Conservation (phyloP, 2,797 vertebrate genomes). For the Chiroxiphia lanceolata region DNA sequence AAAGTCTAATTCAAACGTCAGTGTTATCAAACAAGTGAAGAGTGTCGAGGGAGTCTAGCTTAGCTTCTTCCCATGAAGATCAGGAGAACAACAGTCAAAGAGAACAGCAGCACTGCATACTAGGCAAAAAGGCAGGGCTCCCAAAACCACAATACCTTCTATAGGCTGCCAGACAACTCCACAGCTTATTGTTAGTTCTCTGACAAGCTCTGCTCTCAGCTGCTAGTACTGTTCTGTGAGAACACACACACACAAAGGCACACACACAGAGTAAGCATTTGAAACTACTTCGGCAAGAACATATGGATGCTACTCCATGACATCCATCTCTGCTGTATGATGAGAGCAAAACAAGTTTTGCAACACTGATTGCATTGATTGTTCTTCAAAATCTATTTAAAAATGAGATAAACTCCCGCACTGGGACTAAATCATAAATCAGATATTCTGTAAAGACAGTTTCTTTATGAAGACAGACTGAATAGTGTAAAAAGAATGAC, state of each 20-base stretch:
- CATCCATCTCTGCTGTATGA: not conserved
- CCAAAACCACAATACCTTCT: not conserved
- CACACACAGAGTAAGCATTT: not conserved
- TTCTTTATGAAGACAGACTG: conserved; percentile 6
- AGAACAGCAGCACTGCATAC: not conserved
- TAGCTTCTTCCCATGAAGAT: not conserved
- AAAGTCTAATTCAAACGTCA: not conserved
- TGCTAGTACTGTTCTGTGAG: not conserved
- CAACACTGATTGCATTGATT: not conserved
- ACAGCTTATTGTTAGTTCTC: not conserved
- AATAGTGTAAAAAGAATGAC: not conserved
- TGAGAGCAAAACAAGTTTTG: not conserved
- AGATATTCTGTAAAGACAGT: not conserved
- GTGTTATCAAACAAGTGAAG: not conserved
- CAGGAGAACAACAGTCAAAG: not conserved
- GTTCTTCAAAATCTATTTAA: conserved; percentile 11
- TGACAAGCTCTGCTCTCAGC: not conserved
- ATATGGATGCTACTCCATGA: not conserved
- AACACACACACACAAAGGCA: not conserved
- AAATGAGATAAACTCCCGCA: not conserved
- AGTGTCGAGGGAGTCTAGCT: not conserved
- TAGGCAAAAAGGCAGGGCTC: not conserved
- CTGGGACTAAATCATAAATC: not conserved
- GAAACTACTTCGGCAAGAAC: not conserved
- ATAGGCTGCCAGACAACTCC: not conserved